Conservation (phyloP, 2,113 vertebrate species). For the Ceyx margarethae region DNA sequence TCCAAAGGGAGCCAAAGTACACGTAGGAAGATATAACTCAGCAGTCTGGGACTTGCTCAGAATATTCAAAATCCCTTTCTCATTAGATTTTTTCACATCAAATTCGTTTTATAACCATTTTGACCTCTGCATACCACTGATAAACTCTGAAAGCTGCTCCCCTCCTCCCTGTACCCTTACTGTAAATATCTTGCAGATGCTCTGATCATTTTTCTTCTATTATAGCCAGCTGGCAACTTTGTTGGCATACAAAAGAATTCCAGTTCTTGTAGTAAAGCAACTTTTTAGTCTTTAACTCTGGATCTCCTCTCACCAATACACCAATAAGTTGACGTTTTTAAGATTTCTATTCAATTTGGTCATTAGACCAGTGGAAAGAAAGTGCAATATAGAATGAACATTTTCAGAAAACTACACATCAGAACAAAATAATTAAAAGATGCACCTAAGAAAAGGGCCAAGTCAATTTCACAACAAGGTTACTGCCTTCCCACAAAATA, state of each 20-base stretch:
- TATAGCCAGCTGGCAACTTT: conserved; percentile 62
- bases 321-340: not conserved
- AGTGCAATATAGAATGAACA: not conserved
- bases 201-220: conserved; percentile 53
- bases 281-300: not conserved
- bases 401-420: not conserved
- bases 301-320: not conserved
- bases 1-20: not conserved
- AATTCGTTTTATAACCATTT: conserved; percentile 43
- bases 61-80: conserved; percentile 14
- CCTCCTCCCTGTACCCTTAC: conserved; percentile 10
- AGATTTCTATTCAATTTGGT: not conserved
- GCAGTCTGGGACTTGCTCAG: not conserved
- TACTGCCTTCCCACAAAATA: not conserved
- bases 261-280: not conserved
- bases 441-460: not conserved
- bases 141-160: conserved; percentile 27
- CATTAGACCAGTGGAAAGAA: not conserved
- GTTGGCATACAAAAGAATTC: conserved; percentile 41
- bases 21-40: not conserved
- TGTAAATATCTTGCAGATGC: conserved; percentile 68
- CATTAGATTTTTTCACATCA: conserved; percentile 42
- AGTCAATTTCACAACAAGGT: not conserved
- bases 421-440: not conserved
- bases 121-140: conserved; percentile 62